Conservation (phyloP, 2,797 vertebrate species). For the Semotilus atromaculatus region DNA sequence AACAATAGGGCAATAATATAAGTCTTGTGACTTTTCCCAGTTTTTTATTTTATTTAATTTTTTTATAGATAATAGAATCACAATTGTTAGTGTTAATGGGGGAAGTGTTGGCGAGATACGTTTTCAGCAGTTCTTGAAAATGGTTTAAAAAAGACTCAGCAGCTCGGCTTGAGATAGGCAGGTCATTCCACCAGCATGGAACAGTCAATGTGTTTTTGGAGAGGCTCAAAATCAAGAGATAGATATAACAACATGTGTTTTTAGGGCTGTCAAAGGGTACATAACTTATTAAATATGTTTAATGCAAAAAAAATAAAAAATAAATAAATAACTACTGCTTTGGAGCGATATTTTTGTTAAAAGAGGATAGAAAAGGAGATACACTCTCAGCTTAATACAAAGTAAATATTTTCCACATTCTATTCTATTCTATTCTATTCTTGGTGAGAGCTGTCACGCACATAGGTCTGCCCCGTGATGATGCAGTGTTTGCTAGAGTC, state of each 20-base stretch:
- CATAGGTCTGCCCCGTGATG: slow-evolving; percentile 32
- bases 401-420: slow-evolving; percentile 5
- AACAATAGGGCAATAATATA: no score
- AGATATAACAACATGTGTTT: neutral
- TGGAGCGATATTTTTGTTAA: neutral
- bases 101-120: no score
- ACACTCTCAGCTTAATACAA: neutral
- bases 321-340: no score
- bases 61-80: no score
- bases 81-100: no score
- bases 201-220: no score
- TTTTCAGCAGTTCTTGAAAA: no score
- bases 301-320: neutral
- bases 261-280: neutral
- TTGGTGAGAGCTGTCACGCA: slow-evolving; percentile 39
- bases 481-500: slow-evolving; percentile 48
- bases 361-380: neutral
- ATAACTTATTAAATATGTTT: neutral
- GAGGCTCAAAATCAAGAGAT: neutral
- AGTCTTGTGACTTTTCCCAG: no score
- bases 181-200: no score
- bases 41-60: no score
- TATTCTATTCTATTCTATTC: slow-evolving; percentile 21
- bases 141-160: no score
- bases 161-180: no score